Evolutionary conservation across 2,888 invertebrate genomes (phyloP).

Genomic region (Latrodectus elegans): DNA sequence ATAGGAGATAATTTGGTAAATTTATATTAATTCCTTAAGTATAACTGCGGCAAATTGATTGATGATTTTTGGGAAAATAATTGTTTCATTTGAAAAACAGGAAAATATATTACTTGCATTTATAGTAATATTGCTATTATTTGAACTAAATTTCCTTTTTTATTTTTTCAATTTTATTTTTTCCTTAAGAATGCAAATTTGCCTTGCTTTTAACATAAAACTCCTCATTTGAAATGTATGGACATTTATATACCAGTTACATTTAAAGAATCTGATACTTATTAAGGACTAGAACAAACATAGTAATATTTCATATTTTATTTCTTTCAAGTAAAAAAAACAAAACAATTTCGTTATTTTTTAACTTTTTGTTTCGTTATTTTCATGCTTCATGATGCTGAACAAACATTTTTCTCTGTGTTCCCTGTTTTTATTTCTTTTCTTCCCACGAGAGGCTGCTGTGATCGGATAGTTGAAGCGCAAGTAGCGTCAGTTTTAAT

Average conservation of each 20-base stretch:
- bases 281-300: neutral
- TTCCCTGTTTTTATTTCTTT: constrained; percentile 24
- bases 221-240: constrained; percentile 2
- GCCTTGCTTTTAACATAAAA: neutral
- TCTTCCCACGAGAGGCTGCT: constrained; percentile 32
- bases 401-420: constrained; percentile 21
- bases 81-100: no score
- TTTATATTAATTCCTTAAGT: no score
- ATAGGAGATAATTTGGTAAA: no score
- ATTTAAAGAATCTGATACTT: neutral
- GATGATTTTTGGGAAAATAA: no score
- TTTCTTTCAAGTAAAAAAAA: neutral
- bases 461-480: neutral
- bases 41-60: no score
- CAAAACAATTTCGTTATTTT: neutral
- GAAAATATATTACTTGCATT: no score
- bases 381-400: constrained; percentile 9
- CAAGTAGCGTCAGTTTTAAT: constrained; percentile 38
- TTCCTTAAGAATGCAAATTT: constrained; percentile 1
- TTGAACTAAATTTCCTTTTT: constrained; percentile 21
- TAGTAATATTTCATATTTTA: neutral
- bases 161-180: constrained; percentile 1
- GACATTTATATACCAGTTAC: constrained; percentile 18
- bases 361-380: neutral
- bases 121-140: neutral